Base-by-base conservation (phyloP, 2,888 invertebrate genomes). In the Eulithis prunata region DNA sequence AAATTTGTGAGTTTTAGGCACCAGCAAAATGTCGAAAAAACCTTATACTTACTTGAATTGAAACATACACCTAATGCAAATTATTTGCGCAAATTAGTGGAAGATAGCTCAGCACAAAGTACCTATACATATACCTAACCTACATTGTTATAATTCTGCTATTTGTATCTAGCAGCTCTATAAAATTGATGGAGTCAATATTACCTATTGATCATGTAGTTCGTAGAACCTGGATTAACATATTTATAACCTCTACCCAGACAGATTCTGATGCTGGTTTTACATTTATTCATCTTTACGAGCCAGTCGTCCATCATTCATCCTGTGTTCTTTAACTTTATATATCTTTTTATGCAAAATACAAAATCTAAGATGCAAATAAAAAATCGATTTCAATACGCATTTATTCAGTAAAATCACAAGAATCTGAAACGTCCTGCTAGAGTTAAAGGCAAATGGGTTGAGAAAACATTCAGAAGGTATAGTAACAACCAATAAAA, bases 191-290 rank as follows among this genome's bases (percentile, higher is more conserved):
- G 21, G 45, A 55, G 43, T 60, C 13, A 46, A 21, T 52, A 28
- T 45, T 57, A n/a, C 36, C 52, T 38, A 51, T 51, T 49, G 47
- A 28, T 56, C 38, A 64, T 55, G 56, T 59, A 56, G 60, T 61
- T 52, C 56, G 60, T 52, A 46, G 49, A 60, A 53, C 21, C 21
- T 61, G 32, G 14, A 61, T 66, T 66, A 57, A 47, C 65, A 66
- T 66, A 61, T 57, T 57, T 61, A 65, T 57, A 46, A 58, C 36
- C 6, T 41, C 41, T 41, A 41, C 58, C 28, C n/a, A 51, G 28
- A 41, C n/a, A 54, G 13, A 38, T 51, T 46, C 52, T 53, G 43
- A 5, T 13, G 41, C 36, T 61, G 13, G 41, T 21, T 61, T 57
- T 57, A 47, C 28, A 57, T 54, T 32, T 41, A 41, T 41, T 57